A percentile compares a stretch with the other conserved stretches of the same genome.
Evolutionary conservation across 1,140 invertebrate genomes (phyloP).

Genomic region (Hycleus cichorii): DNA sequence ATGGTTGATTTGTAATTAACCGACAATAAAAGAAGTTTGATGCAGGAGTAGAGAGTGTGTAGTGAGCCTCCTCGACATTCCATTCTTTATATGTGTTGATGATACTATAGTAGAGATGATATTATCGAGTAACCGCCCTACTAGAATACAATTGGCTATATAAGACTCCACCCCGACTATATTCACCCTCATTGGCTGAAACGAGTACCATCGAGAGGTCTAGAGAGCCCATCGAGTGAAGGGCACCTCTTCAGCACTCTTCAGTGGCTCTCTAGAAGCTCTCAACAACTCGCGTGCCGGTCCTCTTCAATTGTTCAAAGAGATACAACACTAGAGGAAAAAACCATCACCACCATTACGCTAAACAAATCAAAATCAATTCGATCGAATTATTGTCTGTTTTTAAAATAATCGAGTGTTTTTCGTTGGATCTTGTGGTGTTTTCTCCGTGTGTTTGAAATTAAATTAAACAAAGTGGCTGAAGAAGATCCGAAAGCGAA

Average conservation of each 20-base stretch:
- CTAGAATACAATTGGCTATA: too few relatives aligned
- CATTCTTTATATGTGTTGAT: too few relatives aligned
- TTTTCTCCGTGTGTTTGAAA: constrained; percentile 11
- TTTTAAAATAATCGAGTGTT: background rate
- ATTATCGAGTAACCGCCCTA: too few relatives aligned
- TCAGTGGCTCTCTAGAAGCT: constrained; percentile 39
- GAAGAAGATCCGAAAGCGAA: constrained; percentile 28
- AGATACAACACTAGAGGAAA: background rate
- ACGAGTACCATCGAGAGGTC: constrained; percentile 31
- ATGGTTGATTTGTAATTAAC: too few relatives aligned
- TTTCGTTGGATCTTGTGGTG: constrained; percentile 13
- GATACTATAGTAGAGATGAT: too few relatives aligned
- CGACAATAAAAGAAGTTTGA: too few relatives aligned
- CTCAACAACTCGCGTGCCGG: constrained; percentile 39
- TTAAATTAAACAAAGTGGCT: constrained; percentile 29
- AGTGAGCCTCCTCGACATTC: too few relatives aligned
- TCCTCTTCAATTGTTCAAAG: constrained; percentile 27
- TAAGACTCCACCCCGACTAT: constrained; percentile 23
- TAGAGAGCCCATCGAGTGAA: constrained; percentile 35
- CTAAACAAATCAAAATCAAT: background rate
- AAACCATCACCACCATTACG: background rate
- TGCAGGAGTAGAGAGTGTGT: too few relatives aligned
- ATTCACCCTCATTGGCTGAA: constrained; percentile 27
- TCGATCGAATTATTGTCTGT: background rate
- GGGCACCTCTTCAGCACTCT: constrained; percentile 38